Evolutionary conservation across 2,888 invertebrate species (phyloP), one percentile per base, ranked within the genome.

Genomic region (Phaonia tiefii): DNA sequence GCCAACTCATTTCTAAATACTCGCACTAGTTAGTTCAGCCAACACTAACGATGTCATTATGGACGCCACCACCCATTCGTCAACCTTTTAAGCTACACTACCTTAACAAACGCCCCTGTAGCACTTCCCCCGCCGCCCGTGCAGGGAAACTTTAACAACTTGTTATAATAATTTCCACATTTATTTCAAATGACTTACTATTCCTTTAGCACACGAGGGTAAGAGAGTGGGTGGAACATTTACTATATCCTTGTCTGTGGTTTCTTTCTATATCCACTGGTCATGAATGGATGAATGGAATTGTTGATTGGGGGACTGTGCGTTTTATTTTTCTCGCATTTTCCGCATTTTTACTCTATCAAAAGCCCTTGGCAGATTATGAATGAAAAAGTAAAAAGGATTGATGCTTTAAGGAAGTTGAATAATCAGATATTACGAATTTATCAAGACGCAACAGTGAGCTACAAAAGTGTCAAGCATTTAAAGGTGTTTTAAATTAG

Each of bases 1-100:
- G 73, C 66, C 70, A 74, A 80, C 51, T 77, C 77, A 74, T 74
- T 77, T 67, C 46, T 49, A 49, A 80, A 76, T 22, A 51, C 51
- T 15, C 46, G 2, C 46, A 46, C 46, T 17, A 22, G 13, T 13
- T 46, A n/a, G n/a, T n/a, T n/a, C n/a, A n/a, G n/a, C 11, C n/a
- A 44, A n/a, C 44, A 44, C 44, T n/a, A 44, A 11, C n/a, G 3
- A 44, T 44, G 11, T 44, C n/a, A 11, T 49, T 22, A n/a, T 56
- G n/a, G n/a, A 56, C 13, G 13, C 26, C 2, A 2, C 54, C 54
- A 54, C 10, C 22, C 22, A 54, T 4, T 17, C 2, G 11, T 31
- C 31, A 7, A 1, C 31, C 31, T 58, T n/a, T 31, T 8, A 31
- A 31, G 31, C 3, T n/a, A 31, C 31, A 31, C 4, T 31, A 8